A percentile compares a stretch with the other conserved stretches of the same genome.
These are phyloP conservation scores for Tapirus indicus DNA, from an alignment of 2,797 vertebrate species.

Conservation along the genomic window DNA sequence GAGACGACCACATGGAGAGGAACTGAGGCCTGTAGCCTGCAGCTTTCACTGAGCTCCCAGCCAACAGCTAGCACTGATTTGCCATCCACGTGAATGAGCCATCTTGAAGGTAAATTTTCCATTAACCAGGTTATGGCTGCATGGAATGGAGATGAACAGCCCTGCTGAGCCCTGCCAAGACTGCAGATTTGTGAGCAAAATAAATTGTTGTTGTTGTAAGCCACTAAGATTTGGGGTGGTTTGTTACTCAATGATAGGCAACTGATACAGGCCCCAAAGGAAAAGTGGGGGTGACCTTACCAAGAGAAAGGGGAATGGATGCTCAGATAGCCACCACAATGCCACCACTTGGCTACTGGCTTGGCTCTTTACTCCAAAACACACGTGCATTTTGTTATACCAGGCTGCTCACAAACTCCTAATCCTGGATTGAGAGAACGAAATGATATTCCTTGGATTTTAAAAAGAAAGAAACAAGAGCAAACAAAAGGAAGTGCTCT, in stretches of 20 bases:
- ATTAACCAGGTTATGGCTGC: not conserved
- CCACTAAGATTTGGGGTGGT: not conserved
- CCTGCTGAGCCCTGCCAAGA: not conserved
- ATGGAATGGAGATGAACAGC: not conserved
- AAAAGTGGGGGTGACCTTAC: not conserved
- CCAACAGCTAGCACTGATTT: not conserved
- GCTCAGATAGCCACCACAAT: not conserved
- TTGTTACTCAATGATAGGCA: not conserved
- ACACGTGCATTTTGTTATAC: not conserved
- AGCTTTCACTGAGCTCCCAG: not conserved
- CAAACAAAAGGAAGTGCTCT: not conserved
- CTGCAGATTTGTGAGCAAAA: not conserved
- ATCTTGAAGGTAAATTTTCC: not conserved
- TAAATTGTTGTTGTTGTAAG: not conserved
- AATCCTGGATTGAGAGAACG: not conserved
- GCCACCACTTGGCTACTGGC: not conserved
- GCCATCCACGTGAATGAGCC: not conserved
- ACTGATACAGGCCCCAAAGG: not conserved
- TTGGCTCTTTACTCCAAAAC: not conserved
- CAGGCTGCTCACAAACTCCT: not conserved
- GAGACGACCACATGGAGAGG: not conserved
- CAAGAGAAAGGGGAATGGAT: not conserved
- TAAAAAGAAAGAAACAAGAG: not conserved
- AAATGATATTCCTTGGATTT: not conserved
- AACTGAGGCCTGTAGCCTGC: not conserved